phyloP scores from a whole-genome alignment of 2,113 vertebrate genomes.

The Callorhinus ursinus region DNA sequence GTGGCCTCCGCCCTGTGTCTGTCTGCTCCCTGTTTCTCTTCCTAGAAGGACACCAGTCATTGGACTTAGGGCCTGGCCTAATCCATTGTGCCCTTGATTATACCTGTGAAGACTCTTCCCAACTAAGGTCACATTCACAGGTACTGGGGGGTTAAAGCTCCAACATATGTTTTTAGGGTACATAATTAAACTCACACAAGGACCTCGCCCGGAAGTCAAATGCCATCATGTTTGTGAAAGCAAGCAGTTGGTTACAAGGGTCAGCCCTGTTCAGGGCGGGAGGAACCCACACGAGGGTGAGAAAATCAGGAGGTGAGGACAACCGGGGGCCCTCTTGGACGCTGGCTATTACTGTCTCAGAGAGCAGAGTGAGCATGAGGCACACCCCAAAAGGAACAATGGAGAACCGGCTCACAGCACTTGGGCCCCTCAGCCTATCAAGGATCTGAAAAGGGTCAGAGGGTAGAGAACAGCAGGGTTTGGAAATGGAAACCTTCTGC shows the following conservation, averaged over 20 bases:
- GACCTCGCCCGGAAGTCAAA: neutral
- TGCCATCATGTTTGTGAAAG: neutral
- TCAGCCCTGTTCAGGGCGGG: neutral
- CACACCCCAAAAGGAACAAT: neutral
- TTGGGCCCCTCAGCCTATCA: neutral
- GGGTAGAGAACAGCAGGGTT: neutral
- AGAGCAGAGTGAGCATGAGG: neutral
- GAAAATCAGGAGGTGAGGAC: neutral
- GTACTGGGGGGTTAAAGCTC: neutral
- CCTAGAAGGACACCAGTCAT: neutral
- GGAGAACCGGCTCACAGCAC: neutral
- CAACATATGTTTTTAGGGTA: neutral
- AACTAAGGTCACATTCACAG: neutral
- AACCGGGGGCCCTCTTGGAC: neutral
- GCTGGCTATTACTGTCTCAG: neutral
- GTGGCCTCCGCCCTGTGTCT: neutral
- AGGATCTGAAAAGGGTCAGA: neutral
- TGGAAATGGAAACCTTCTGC: neutral
- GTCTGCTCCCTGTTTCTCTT: neutral
- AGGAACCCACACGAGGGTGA: neutral
- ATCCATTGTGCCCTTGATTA: neutral
- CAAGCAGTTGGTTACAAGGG: neutral
- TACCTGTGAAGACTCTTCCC: neutral
- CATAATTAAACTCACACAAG: neutral
- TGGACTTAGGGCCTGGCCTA: neutral